These are phyloP conservation scores for Lasiurus borealis DNA, from an alignment of 2,113 vertebrate species.

Conservation along the genomic window DNA sequence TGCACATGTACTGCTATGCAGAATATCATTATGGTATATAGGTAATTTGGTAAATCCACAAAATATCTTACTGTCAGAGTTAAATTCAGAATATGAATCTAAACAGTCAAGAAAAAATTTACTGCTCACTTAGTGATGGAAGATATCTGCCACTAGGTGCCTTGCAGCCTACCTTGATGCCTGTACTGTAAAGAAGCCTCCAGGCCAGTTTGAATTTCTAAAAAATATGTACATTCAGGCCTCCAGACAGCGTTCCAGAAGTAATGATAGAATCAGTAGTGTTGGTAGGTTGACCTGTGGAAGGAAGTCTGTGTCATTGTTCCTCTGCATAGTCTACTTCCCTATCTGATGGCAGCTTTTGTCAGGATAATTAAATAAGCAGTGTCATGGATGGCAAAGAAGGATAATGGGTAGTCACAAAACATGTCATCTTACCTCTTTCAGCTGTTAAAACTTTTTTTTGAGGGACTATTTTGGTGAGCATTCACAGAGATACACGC, in stretches of 20 bases:
- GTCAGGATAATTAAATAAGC: background rate
- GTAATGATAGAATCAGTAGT: background rate
- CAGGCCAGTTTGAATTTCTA: background rate
- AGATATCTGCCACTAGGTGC: background rate
- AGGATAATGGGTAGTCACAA: background rate
- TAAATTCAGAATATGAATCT: background rate
- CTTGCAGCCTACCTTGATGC: background rate
- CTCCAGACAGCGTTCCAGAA: background rate
- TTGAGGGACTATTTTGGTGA: background rate
- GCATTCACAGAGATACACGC: background rate
- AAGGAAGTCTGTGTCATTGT: background rate
- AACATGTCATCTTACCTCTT: background rate
- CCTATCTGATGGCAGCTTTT: fast-evolving
- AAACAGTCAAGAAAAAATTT: background rate
- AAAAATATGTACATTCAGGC: background rate
- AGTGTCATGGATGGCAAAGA: background rate
- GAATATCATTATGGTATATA: background rate
- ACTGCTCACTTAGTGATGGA: background rate
- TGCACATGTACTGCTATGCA: background rate
- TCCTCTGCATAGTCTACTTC: background rate
- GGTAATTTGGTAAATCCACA: background rate
- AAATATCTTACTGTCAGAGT: background rate
- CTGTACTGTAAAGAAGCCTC: background rate
- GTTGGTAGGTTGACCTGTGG: background rate
- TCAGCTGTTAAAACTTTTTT: background rate